Evolutionary conservation across 2,888 invertebrate species (phyloP), one percentile per base, ranked within the genome.

Genomic region (Hermaeophaga mercurialis): DNA sequence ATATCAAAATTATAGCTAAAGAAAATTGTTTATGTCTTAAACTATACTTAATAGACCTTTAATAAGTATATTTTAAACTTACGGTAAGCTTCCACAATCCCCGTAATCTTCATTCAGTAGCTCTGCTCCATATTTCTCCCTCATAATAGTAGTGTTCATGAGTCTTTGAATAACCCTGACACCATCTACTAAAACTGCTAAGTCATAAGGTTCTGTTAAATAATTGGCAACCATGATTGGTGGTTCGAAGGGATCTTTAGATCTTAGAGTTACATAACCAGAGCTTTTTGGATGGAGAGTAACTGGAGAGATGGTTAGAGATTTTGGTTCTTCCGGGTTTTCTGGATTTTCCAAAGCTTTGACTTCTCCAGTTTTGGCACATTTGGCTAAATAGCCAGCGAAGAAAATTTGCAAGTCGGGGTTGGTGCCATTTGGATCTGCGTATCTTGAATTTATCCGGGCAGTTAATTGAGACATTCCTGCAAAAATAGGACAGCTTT

Each of bases 181-280:
- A 0, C 85, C 89, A 44, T 87, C 87, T 0, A 87, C 80, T 6
- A 89, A 70, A 2, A 84, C 81, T 1, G 82, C 79, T 1, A 84
- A 71, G 68, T 93, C 92, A 63, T 85, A 80, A 0, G 85, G 82
- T 33, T 87, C 83, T 2, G 79, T 77, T 67, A 91, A 80, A 75
- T 94, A 93, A 74, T 91, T 91, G 0, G 89, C 89, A 64, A 87
- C 83, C 75, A 94, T 86, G n/a, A 85, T 61, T 0, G 93, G 93
- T 28, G 86, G 81, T 5, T 82, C 82, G 11, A 82, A 71, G 0
- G 92, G 91, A 75, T 93, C 83, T 17, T 80, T 81, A 0, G 86
- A 85, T 50, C 81, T 81, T 34, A 94, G 78, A 4, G 82, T 80
- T 2, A 88, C 65, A 67, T 81, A 80, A 0, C 89, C 89, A 64